These are phyloP conservation scores for Lypha dubia DNA, from an alignment of 2,888 invertebrate species.

Conservation along the genomic window DNA sequence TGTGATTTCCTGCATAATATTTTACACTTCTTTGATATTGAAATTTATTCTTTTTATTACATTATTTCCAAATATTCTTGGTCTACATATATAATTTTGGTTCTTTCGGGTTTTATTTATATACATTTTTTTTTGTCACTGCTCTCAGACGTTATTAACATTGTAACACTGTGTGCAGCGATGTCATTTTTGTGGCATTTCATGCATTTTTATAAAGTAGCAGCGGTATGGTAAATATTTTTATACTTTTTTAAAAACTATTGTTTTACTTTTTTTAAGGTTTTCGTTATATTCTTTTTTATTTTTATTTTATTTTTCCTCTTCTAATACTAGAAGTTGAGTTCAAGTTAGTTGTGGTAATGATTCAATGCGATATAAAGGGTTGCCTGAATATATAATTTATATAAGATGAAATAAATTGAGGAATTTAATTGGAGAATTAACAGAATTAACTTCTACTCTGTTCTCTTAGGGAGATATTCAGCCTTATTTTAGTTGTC, in stretches of 20 bases:
- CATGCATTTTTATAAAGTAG: constrained; percentile 63
- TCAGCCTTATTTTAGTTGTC: no score
- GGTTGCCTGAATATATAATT: no score
- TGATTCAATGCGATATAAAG: constrained; percentile 38
- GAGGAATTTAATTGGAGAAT: no score
- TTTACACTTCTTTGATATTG: constrained; percentile 27
- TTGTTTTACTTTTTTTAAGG: constrained; percentile 34
- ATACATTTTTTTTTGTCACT: no score
- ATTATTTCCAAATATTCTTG: constrained; percentile 24
- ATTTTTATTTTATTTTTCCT: constrained; percentile 27
- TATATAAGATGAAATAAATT: no score
- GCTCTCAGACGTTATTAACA: constrained; percentile 56
- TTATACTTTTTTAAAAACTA: constrained; percentile 37
- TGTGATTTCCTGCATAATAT: constrained; percentile 46
- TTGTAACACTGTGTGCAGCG: constrained; percentile 66
- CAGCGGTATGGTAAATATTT: constrained; percentile 44
- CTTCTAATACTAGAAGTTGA: constrained; percentile 36
- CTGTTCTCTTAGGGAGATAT: no score
- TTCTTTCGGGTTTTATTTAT: constrained; percentile 11
- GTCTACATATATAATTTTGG: constrained; percentile 28
- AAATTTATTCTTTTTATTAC: constrained; percentile 24
- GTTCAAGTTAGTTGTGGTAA: constrained; percentile 57
- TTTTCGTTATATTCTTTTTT: not conserved
- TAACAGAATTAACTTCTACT: no score
- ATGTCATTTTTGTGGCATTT: constrained; percentile 71